These are phyloP conservation scores for Drosophila histrio DNA, from an alignment of 2,888 invertebrate genomes.

Conservation along the genomic window DNA sequence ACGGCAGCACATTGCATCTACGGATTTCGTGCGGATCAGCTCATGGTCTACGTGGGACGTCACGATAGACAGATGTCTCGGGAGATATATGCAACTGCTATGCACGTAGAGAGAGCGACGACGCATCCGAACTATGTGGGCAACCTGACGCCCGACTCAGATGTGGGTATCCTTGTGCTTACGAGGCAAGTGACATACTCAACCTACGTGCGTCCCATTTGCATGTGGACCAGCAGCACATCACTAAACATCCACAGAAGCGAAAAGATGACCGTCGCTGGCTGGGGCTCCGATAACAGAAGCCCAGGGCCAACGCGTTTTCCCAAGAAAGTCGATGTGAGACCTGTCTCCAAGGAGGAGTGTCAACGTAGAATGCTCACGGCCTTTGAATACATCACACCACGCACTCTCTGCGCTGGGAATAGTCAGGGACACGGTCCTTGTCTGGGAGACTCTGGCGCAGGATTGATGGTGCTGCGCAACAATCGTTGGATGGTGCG, in stretches of 20 bases:
- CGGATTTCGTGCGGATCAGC: slow-evolving; percentile 15
- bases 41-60: slow-evolving; percentile 82
- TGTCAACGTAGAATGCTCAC: slow-evolving; percentile 81
- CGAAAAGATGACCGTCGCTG: slow-evolving; percentile 84
- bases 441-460: slow-evolving; percentile 86
- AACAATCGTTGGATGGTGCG: slow-evolving; percentile 83
- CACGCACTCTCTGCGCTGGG: slow-evolving; percentile 79
- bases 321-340: slow-evolving; percentile 72
- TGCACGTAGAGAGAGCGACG: slow-evolving; percentile 60
- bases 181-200: slow-evolving; percentile 35
- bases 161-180: slow-evolving; percentile 55
- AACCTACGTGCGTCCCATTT: slow-evolving; percentile 75
- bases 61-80: slow-evolving; percentile 68
- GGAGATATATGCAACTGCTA: slow-evolving; percentile 70
- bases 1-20: slow-evolving; percentile 84
- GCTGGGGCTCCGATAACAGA: slow-evolving; percentile 85
- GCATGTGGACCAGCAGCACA: slow-evolving; percentile 75
- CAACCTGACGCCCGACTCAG: slow-evolving; percentile 60
- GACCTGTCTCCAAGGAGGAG: slow-evolving; percentile 84
- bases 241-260: slow-evolving; percentile 78
- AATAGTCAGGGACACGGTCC: slow-evolving; percentile 80
- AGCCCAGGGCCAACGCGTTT: slow-evolving; percentile 55
- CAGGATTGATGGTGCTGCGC: slow-evolving; percentile 84
- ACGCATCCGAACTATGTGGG: slow-evolving; percentile 83
- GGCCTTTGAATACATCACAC: slow-evolving; percentile 55